Base-by-base conservation (phyloP, 2,797 vertebrate genomes). In the Halcyon leucocephala region DNA sequence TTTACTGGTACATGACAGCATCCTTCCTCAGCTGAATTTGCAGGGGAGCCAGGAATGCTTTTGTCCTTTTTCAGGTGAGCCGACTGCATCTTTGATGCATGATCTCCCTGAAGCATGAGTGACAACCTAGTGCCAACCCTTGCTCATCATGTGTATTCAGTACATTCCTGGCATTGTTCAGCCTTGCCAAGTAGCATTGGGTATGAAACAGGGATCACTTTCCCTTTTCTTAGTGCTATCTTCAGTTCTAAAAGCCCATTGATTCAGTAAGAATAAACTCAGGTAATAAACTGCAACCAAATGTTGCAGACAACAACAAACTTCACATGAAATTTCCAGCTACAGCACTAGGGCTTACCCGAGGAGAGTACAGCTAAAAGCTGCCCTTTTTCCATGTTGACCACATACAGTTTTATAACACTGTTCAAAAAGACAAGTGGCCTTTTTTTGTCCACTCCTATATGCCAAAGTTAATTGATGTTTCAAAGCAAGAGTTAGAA, bases 391-490 rank as follows among this genome's bases (percentile, higher is more conserved):
- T 60, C 44, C 39, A 2, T 4, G 18, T 7, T 70, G 33, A 55
- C 78, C 15, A 37, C 1, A 2, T 1, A 0, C 1, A 35, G 15
- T 49, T 90, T 69, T 41, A 46, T 76, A 81, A 16, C 54, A 29
- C 39, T 64, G n/a, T 67, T 60, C 42, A 51, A 52, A 69, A 85
- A 31, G 8, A 22, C 8, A 62, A 54, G 21, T 18, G 6, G 14
- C 9, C 0, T 0, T 1, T 5, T n/a, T 71, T 60, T 64, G n/a
- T 77, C 42, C 20, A 5, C 9, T 57, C 26, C 67, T 57, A 46
- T 46, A 77, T 76, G 29, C 14, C 7, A 5, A 74, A 66, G 18
- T 44, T 61, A 28, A 10, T 41, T 54, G 55, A 61, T 11, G 7
- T 82, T 60, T 67, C 24, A 74, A 86, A 74, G 65, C 29, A 73